A percentile compares a stretch with the other conserved stretches of the same genome.
phyloP scores from a whole-genome alignment of 2,888 invertebrate genomes.

The Heliconius erato region DNA sequence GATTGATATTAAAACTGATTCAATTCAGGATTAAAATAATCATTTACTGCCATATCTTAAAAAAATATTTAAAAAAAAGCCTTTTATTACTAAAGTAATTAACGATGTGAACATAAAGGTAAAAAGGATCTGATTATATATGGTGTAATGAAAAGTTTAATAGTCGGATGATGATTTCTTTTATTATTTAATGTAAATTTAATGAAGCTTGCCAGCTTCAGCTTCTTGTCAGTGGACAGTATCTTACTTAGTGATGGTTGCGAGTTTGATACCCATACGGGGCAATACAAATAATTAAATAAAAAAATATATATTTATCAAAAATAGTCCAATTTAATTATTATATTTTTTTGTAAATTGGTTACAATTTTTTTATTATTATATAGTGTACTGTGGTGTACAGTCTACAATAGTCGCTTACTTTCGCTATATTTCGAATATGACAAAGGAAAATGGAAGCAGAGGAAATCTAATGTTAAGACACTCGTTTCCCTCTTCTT shows the following conservation, averaged over 20 bases:
- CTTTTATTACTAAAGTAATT: background rate
- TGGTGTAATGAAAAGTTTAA: slow-evolving; percentile 5
- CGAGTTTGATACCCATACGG: background rate
- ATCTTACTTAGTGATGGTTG: no score
- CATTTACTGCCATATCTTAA: background rate
- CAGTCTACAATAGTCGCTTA: no score
- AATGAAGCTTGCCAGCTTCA: background rate
- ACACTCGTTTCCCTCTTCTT: no score
- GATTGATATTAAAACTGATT: background rate
- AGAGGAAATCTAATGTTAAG: no score
- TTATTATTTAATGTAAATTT: background rate
- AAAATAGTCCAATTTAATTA: no score
- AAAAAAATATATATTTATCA: no score
- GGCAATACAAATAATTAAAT: background rate
- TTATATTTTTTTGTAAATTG: no score
- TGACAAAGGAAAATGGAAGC: no score
- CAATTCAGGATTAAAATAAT: background rate
- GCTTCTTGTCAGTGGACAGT: background rate
- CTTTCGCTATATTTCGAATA: no score
- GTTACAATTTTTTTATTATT: no score
- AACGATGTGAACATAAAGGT: background rate
- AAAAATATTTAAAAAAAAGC: background rate
- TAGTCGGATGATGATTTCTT: background rate
- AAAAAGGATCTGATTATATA: background rate
- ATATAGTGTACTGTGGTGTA: no score